Percentiles rank a stretch among this genome's conserved stretches.
phyloP scores from a whole-genome alignment of 1,140 invertebrate genomes.

The Microplitis mediator region DNA sequence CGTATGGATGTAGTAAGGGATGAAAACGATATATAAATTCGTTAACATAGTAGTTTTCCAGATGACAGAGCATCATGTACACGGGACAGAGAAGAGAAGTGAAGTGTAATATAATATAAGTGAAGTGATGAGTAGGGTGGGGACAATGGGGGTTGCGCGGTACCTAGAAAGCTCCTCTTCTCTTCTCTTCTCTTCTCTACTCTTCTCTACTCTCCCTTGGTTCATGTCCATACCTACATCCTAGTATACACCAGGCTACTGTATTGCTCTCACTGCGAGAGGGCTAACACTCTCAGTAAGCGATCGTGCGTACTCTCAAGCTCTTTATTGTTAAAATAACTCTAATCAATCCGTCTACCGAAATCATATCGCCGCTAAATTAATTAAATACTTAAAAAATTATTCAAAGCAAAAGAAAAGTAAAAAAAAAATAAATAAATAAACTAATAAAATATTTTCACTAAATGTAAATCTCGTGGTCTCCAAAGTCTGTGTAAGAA shows the following conservation, averaged over 20 bases:
- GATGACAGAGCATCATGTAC: background rate
- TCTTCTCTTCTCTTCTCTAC: background rate
- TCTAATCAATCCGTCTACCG: background rate
- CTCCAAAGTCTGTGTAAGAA: background rate
- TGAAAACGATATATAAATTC: background rate
- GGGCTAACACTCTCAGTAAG: background rate
- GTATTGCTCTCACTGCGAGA: background rate
- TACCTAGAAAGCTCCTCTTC: background rate
- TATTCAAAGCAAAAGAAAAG: background rate
- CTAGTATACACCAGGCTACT: background rate
- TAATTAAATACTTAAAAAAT: background rate
- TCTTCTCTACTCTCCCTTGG: background rate
- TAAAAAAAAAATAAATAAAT: background rate
- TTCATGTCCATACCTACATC: background rate
- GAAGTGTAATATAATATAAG: background rate
- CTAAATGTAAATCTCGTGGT: no score
- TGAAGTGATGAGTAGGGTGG: background rate
- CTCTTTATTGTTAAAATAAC: background rate
- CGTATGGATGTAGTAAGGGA: background rate
- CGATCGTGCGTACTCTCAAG: background rate
- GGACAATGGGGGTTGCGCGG: slow-evolving; percentile 11
- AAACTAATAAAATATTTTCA: no score
- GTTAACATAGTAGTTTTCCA: slow-evolving; percentile 6
- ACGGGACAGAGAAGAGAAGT: background rate
- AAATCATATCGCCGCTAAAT: background rate